phyloP scores from a whole-genome alignment of 2,113 vertebrate genomes.

The Junco hyemalis region DNA sequence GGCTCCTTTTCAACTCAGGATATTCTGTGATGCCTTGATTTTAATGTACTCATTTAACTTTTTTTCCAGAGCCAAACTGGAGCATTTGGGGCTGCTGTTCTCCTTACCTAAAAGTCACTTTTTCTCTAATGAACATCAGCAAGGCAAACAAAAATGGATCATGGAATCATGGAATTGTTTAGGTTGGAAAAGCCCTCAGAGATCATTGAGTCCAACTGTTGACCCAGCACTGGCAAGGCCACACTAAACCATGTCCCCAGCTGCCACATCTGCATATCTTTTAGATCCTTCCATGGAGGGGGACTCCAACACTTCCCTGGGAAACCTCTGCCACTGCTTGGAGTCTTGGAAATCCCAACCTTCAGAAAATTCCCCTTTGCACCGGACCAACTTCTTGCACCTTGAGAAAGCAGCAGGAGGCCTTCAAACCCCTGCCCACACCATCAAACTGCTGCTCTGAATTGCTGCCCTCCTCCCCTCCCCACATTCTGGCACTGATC shows the following conservation, averaged over 20 bases:
- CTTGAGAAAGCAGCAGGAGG: neutral
- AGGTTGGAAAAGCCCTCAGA: neutral
- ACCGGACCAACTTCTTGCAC: neutral
- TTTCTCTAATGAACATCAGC: neutral
- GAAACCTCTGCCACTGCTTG: neutral
- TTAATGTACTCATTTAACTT: accelerated
- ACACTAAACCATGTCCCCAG: too few relatives aligned
- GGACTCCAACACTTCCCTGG: neutral
- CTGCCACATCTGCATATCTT: neutral
- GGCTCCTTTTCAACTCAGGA: neutral
- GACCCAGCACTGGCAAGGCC: neutral
- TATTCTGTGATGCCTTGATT: neutral
- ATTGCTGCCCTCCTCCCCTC: neutral
- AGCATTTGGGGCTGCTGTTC: neutral
- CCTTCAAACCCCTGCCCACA: neutral
- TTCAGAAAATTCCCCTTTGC: neutral
- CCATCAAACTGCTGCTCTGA: neutral
- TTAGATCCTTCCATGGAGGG: neutral
- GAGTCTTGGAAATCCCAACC: neutral
- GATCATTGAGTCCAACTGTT: neutral
- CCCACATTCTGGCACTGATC: neutral
- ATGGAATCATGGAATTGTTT: neutral
- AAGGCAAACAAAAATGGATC: neutral
- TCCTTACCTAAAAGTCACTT: neutral
- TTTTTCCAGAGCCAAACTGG: neutral